phyloP scores from a whole-genome alignment of 2,888 invertebrate genomes.

The Lithophane semibrunnea region DNA sequence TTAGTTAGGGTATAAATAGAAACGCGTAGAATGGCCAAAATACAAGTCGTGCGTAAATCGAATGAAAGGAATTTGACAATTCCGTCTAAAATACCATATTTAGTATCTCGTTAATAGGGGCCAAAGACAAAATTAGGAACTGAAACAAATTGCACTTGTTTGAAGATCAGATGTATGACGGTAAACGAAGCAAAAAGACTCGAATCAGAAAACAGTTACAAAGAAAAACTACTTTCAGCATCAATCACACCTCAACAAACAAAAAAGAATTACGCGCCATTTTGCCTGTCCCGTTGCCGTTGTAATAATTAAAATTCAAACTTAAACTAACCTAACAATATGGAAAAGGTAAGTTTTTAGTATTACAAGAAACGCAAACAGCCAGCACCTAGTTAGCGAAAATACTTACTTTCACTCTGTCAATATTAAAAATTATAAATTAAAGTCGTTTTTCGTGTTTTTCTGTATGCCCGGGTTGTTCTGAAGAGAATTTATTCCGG shows the following conservation, averaged over 20 bases:
- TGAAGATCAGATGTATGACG: not conserved
- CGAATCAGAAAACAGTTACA: not conserved
- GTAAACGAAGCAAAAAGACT: not conserved
- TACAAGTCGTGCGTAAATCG: constrained; percentile 5
- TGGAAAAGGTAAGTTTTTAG: no score
- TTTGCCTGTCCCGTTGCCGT: constrained; percentile 41
- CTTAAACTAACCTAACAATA: not conserved
- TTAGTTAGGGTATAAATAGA: constrained; percentile 43
- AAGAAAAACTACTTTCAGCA: not conserved
- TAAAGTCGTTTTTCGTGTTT: no score
- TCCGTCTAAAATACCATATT: not conserved
- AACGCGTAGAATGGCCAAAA: constrained; percentile 17
- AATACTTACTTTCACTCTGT: not conserved
- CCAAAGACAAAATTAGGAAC: not conserved
- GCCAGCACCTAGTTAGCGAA: not conserved
- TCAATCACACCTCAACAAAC: constrained; percentile 16
- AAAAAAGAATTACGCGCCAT: constrained; percentile 13
- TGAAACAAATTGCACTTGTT: not conserved
- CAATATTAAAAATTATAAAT: not conserved
- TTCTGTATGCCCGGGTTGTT: no score
- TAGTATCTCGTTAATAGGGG: not conserved
- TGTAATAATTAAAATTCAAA: constrained; percentile 72
- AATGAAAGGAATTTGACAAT: not conserved
- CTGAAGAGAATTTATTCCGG: no score
- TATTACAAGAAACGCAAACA: not conserved